Evolutionary conservation across 1,140 invertebrate species (phyloP), one percentile per base, ranked within the genome.

Genomic region (Dinothrombium tinctorium): DNA sequence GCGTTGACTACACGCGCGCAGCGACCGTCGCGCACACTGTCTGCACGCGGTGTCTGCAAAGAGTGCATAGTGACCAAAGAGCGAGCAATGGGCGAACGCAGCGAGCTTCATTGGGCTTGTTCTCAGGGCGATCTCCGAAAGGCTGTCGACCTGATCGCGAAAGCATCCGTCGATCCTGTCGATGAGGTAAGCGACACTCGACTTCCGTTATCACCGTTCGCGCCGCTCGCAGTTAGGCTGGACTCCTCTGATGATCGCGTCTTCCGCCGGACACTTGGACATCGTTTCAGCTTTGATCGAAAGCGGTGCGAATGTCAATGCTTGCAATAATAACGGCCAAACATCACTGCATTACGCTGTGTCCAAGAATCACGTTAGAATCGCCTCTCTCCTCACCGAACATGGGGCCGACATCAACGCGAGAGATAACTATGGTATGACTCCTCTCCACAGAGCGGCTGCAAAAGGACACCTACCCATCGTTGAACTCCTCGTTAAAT

Each of bases 381-480:
- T 48, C 2, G 20, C 12, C 23, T 11, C 33, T 25, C 31, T 42
- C 8, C 36, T 48, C 15, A 23, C 46, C 9, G 39, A 45, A n/a
- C 20, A 15, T 31, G 40, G 40, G 9, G 38, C 38, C 12, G 3
- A 33, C 29, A 2, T 42, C 4, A 41, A 45, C 35, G 15, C 25
- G 12, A 23, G 35, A 42, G 43, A 45, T 25, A 41, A 40, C 17
- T 40, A 92, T 58, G 87, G 87, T 12, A 76, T 87, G 57, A 89
- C 83, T 0, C 80, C 86, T 0, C 73, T 92, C 3, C 84, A 92
- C 55, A 66, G 36, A 62, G 80, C 86, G 0, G 78, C 83, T 0
- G 71, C 76, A 41, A 69, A 82, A 54, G 87, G 87, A 0, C 83
- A 87, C 52, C 55, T 90, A 11, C 68, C 72, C 21, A 83, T 86